Evolutionary conservation across 2,113 vertebrate genomes (phyloP).

Genomic region (Corythoichthys intestinalis): DNA sequence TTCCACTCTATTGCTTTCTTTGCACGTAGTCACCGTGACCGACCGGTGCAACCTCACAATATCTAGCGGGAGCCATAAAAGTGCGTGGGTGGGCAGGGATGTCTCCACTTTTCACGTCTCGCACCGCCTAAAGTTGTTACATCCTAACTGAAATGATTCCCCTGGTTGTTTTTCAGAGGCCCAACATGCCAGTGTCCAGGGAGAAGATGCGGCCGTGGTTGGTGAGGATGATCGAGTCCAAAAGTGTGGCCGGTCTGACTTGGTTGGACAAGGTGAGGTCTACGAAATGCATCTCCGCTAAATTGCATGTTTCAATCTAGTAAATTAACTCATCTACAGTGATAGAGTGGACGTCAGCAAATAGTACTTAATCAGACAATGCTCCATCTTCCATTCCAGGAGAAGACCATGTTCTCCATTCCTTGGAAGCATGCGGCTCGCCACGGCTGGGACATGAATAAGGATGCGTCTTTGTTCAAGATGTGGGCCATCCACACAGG

Average conservation of each 20-base stretch:
- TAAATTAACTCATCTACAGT: too few species aligned
- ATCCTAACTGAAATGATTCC: neutral
- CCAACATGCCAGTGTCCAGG: slow-evolving; percentile 85
- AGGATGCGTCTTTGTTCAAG: slow-evolving; percentile 89
- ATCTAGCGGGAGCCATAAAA: neutral
- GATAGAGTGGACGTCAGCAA: too few species aligned
- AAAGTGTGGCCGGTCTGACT: slow-evolving; percentile 77
- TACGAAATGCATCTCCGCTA: neutral
- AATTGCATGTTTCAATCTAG: too few species aligned
- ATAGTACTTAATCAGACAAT: too few species aligned
- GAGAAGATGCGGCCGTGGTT: slow-evolving; percentile 97
- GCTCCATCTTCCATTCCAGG: slow-evolving; percentile 60
- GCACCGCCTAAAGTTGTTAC: neutral
- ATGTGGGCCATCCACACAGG: slow-evolving; percentile 96
- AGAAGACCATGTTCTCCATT: slow-evolving; percentile 86
- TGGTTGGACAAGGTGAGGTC: slow-evolving; percentile 89
- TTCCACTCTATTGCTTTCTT: neutral
- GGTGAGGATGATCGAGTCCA: slow-evolving; percentile 85
- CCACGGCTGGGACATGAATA: slow-evolving; percentile 92
- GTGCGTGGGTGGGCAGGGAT: neutral
- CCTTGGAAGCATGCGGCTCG: slow-evolving; percentile 97
- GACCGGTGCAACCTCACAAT: neutral
- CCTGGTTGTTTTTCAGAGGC: slow-evolving; percentile 23
- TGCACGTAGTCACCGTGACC: neutral
- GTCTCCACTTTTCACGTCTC: neutral